These are phyloP conservation scores for Anadara kagoshimensis DNA, from an alignment of 1,140 invertebrate species.

Conservation along the genomic window DNA sequence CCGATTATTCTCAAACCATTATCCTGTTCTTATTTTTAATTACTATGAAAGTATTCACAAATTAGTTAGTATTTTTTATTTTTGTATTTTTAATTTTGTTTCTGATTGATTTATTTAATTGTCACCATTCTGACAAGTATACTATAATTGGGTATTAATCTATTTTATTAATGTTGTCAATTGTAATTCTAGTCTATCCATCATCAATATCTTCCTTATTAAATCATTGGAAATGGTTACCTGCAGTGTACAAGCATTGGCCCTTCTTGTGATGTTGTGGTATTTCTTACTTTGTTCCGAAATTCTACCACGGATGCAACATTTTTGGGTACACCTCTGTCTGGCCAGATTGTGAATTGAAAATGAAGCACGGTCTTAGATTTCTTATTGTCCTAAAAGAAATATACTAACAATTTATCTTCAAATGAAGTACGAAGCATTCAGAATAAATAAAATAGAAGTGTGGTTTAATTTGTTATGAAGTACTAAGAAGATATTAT, in stretches of 20 bases:
- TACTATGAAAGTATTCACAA: too few relatives aligned
- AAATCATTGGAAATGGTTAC: constrained; percentile 10
- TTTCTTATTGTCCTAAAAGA: background rate
- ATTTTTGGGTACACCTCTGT: constrained; percentile 79
- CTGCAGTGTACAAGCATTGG: constrained; percentile 56
- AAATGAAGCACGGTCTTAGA: constrained; percentile 76
- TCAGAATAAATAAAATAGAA: too few relatives aligned
- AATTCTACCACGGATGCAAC: constrained; percentile 78
- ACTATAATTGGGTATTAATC: too few relatives aligned
- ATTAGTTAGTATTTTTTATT: too few relatives aligned
- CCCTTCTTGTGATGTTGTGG: constrained; percentile 22
- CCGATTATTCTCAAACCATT: too few relatives aligned
- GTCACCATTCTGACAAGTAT: too few relatives aligned
- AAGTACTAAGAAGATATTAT: background rate
- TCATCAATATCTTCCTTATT: background rate
- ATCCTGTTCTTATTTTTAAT: too few relatives aligned
- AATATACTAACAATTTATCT: background rate
- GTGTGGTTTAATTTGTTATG: background rate
- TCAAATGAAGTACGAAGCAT: background rate
- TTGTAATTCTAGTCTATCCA: too few relatives aligned
- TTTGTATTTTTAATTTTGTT: too few relatives aligned
- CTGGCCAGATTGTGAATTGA: constrained; percentile 79
- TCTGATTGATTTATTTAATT: too few relatives aligned
- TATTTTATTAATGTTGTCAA: too few relatives aligned
- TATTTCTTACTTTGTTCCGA: constrained; percentile 72